Percentiles rank a stretch among this genome's conserved stretches.
phyloP scores from a whole-genome alignment of 2,888 invertebrate genomes.

The Hydraecia micacea region DNA sequence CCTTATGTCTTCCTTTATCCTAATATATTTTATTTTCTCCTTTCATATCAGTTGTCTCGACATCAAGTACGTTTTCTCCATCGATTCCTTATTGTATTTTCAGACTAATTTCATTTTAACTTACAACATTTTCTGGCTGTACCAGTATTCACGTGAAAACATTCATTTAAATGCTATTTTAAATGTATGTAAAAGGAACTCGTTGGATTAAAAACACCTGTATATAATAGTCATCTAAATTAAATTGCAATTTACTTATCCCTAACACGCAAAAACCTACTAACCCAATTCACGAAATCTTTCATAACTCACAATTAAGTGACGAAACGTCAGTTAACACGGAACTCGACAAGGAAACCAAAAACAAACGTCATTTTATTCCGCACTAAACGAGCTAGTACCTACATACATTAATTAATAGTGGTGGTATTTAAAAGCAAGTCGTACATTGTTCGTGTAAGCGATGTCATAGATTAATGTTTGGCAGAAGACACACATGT shows the following conservation, averaged over 20 bases:
- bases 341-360: slow-evolving; percentile 10
- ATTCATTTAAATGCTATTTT: not conserved
- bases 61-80: not conserved
- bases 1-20: not conserved
- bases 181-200: not conserved
- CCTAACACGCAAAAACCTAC: slow-evolving; percentile 12
- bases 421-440: slow-evolving; percentile 50
- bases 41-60: not conserved
- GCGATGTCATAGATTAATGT: slow-evolving; percentile 35
- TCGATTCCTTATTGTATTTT: not conserved
- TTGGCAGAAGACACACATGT: slow-evolving; percentile 1
- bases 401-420: slow-evolving; percentile 18
- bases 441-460: slow-evolving; percentile 60
- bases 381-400: slow-evolving; percentile 24
- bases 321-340: slow-evolving; percentile 34
- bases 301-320: slow-evolving; percentile 27
- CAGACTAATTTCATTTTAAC: not conserved
- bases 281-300: slow-evolving; percentile 32
- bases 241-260: slow-evolving; percentile 24
- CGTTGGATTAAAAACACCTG: slow-evolving; percentile 22
- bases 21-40: not conserved
- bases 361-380: slow-evolving; percentile 41
- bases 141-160: not conserved
- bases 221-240: slow-evolving; percentile 14
- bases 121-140: not conserved